Evolutionary conservation across 1,140 invertebrate species (phyloP).

Genomic region (Nomia melanderi): DNA sequence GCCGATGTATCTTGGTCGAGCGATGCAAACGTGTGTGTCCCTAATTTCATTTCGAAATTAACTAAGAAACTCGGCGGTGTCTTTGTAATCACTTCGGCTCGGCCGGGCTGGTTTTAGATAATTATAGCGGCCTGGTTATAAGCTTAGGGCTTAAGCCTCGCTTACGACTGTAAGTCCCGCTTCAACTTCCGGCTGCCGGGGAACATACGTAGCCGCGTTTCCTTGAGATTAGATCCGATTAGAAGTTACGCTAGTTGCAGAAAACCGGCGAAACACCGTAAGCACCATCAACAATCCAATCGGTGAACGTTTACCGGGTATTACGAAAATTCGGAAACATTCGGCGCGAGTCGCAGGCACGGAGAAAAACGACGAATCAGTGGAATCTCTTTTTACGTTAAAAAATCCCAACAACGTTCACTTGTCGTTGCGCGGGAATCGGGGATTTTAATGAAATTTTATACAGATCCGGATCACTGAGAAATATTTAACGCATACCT

Average conservation of each 20-base stretch:
- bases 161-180: constrained; percentile 49
- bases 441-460: no score
- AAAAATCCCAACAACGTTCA: no score
- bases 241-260: constrained; percentile 18
- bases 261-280: neutral
- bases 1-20: no score
- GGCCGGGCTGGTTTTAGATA: constrained; percentile 51
- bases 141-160: constrained; percentile 53
- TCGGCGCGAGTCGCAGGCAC: neutral
- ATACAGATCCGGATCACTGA: no score
- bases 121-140: constrained; percentile 49
- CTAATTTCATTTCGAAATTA: neutral
- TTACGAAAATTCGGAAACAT: neutral
- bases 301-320: neutral
- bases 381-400: no score
- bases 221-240: constrained; percentile 27
- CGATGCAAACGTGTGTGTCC: no score
- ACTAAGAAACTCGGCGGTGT: constrained; percentile 7
- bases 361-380: no score
- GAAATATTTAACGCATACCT: no score
- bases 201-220: constrained; percentile 19
- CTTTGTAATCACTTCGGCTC: constrained; percentile 38
- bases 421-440: no score
- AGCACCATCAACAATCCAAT: neutral
- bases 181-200: constrained; percentile 33